Conservation (phyloP, 2,113 vertebrate species). For the Malurus cyaneus region DNA sequence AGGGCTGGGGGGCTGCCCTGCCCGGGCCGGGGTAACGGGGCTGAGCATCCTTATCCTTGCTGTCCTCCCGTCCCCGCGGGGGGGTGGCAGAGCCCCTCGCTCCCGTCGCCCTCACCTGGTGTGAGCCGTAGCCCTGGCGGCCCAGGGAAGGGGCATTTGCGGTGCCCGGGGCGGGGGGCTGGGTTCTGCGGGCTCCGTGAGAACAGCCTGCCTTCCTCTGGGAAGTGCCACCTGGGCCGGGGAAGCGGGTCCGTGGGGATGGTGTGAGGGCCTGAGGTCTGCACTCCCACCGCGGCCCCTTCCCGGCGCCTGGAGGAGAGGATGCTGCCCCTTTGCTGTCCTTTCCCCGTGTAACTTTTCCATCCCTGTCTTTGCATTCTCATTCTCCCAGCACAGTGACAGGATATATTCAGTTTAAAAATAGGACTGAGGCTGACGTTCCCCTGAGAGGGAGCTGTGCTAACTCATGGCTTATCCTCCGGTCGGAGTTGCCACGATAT, state of each 20-base stretch:
- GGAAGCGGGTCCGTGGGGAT: rapidly evolving
- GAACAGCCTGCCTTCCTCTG: neutral
- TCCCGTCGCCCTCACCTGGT: too few species aligned
- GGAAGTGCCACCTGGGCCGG: rapidly evolving
- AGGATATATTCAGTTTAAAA: constrained; percentile 49
- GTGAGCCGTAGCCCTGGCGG: neutral
- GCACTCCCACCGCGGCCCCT: rapidly evolving
- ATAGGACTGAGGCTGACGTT: constrained; percentile 47
- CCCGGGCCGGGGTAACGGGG: too few species aligned
- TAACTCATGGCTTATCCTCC: constrained; percentile 35
- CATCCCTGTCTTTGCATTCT: neutral
- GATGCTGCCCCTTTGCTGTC: neutral
- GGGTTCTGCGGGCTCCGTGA: rapidly evolving
- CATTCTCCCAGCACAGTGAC: neutral
- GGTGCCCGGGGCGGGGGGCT: neutral
- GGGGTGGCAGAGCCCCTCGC: rapidly evolving
- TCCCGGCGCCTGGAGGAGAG: rapidly evolving
- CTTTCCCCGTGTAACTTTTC: neutral
- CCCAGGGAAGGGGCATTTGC: neutral
- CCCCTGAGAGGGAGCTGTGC: constrained; percentile 37
- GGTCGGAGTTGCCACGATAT: neutral
- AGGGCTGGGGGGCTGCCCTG: neutral
- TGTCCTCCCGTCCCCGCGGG: rapidly evolving
- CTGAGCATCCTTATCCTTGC: neutral
- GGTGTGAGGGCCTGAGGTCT: rapidly evolving